Conservation (phyloP, 2,888 invertebrate species). For the Conus canariensis region DNA sequence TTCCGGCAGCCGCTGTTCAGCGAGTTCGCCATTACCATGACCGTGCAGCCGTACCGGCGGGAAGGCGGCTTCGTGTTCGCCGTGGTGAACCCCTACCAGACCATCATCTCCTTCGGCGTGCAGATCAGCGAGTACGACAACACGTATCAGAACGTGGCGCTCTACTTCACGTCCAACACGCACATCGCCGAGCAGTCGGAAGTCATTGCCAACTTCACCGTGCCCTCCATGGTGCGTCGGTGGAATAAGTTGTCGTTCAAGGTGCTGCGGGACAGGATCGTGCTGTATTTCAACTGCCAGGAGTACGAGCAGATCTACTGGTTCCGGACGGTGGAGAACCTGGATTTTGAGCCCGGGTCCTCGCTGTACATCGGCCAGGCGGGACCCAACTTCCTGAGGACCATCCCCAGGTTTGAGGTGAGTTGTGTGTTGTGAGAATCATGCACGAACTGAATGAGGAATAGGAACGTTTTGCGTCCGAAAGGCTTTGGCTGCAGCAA, state of each 20-base stretch:
- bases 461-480: too few species aligned
- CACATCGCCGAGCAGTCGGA: constrained; percentile 78
- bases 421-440: constrained; percentile 42
- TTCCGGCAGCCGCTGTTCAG: constrained; percentile 83
- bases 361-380: constrained; percentile 96
- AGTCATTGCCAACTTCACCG: constrained; percentile 88
- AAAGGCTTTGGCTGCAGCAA: too few species aligned
- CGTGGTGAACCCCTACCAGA: constrained; percentile 94
- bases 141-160: constrained; percentile 87
- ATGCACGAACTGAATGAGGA: too few species aligned
- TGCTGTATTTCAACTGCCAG: constrained; percentile 91
- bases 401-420: constrained; percentile 61
- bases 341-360: constrained; percentile 94
- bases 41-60: constrained; percentile 86
- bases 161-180: constrained; percentile 88
- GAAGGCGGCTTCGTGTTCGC: constrained; percentile 91
- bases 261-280: constrained; percentile 86
- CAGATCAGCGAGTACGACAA: constrained; percentile 63
- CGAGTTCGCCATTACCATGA: constrained; percentile 92
- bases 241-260: constrained; percentile 86
- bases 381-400: constrained; percentile 81
- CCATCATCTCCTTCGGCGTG: constrained; percentile 89
- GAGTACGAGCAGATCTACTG: constrained; percentile 87
- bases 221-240: constrained; percentile 88
- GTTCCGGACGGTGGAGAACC: constrained; percentile 85